Percentiles rank a stretch among this genome's conserved stretches.
Evolutionary conservation across 2,888 invertebrate species (phyloP).

Genomic region (Ditula angustiorana): DNA sequence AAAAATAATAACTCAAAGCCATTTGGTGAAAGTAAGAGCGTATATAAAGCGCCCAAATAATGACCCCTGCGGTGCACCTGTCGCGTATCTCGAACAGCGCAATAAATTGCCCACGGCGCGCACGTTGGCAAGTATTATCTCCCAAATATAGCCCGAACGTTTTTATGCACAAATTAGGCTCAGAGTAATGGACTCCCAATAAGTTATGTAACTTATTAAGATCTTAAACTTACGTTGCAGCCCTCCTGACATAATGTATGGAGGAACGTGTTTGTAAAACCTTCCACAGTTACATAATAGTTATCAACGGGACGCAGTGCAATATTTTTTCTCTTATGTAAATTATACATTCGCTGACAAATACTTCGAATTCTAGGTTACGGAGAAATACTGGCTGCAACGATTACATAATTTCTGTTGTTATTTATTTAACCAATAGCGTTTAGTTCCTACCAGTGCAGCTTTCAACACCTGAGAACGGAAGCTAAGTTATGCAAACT

Average conservation of each 20-base stretch:
- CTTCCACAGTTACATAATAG: slow-evolving; percentile 42
- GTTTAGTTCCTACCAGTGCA: slow-evolving; percentile 23
- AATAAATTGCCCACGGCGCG: slow-evolving; percentile 30
- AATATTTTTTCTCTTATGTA: slow-evolving; percentile 39
- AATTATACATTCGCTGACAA: slow-evolving; percentile 33
- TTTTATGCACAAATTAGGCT: slow-evolving; percentile 39
- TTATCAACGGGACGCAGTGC: slow-evolving; percentile 36
- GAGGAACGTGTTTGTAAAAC: slow-evolving; percentile 44
- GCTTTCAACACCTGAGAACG: slow-evolving; percentile 41
- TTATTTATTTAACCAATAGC: slow-evolving; percentile 38
- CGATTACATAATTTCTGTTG: slow-evolving; percentile 40
- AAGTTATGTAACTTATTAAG: slow-evolving; percentile 43
- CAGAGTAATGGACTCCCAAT: slow-evolving; percentile 24
- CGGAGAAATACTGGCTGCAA: slow-evolving; percentile 35
- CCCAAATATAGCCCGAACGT: slow-evolving; percentile 26
- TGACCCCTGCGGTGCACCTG: slow-evolving; percentile 70
- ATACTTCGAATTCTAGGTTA: slow-evolving; percentile 36
- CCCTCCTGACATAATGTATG: slow-evolving; percentile 38
- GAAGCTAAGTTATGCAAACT: slow-evolving; percentile 49
- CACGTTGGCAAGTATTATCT: slow-evolving; percentile 26
- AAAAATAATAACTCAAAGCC: slow-evolving; percentile 47
- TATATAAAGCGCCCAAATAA: slow-evolving; percentile 58
- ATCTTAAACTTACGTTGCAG: slow-evolving; percentile 40
- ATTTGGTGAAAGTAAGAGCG: slow-evolving; percentile 76
- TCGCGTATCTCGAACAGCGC: slow-evolving; percentile 44